Percentiles rank a stretch among this genome's conserved stretches.
phyloP scores from a whole-genome alignment of 1,140 invertebrate genomes.

The Thaumatotibia leucotreta region DNA sequence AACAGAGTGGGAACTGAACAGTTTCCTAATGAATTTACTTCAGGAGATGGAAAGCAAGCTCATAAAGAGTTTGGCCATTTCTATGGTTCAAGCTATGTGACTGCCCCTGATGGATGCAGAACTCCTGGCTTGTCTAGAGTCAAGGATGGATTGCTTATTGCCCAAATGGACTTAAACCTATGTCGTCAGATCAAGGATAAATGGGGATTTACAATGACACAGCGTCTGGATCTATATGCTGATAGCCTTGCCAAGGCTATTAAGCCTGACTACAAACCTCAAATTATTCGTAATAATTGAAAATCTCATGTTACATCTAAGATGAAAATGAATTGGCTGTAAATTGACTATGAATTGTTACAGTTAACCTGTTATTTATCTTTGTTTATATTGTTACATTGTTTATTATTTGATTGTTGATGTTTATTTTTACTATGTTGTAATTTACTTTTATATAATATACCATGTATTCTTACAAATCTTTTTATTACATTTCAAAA shows the following conservation, averaged over 20 bases:
- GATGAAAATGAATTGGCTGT: background rate
- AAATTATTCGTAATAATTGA: constrained; percentile 38
- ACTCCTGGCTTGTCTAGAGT: constrained; percentile 92
- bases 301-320: background rate
- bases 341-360: background rate
- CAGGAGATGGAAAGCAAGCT: constrained; percentile 93
- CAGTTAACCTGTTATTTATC: background rate
- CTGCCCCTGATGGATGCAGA: constrained; percentile 94
- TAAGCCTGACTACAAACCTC: constrained; percentile 45
- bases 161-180: constrained; percentile 95
- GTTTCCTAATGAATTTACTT: constrained; percentile 93
- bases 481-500: background rate
- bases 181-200: constrained; percentile 96
- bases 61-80: constrained; percentile 98
- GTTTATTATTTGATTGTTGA: background rate
- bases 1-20: constrained; percentile 97
- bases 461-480: background rate
- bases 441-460: background rate
- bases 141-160: constrained; percentile 93
- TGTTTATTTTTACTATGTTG: background rate
- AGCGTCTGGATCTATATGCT: constrained; percentile 94
- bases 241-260: constrained; percentile 68
- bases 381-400: background rate
- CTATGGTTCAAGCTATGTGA: constrained; percentile 97
- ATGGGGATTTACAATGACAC: constrained; percentile 98